Conservation (phyloP, 2,888 invertebrate species). For the Thecocarcelia acutangulata region DNA sequence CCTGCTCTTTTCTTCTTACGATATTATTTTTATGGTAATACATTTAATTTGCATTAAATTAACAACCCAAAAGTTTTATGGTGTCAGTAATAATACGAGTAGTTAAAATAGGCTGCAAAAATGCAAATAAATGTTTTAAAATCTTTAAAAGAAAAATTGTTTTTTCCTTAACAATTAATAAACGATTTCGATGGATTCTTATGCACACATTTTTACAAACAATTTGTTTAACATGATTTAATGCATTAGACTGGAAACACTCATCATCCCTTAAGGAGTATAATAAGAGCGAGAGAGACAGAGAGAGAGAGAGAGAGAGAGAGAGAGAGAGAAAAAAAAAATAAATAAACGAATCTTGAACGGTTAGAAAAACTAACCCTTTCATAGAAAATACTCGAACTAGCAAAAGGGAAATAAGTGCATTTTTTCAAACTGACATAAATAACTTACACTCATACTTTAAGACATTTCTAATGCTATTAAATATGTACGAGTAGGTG, state of each 20-base stretch:
- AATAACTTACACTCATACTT: slow-evolving; percentile 41
- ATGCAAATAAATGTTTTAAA: no score
- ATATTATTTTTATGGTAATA: neutral
- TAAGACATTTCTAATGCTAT: neutral
- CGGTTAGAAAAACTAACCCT: slow-evolving; percentile 52
- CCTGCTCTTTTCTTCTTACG: neutral
- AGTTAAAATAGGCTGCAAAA: neutral
- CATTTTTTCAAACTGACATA: slow-evolving; percentile 61
- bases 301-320: slow-evolving; percentile 3
- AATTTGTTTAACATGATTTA: slow-evolving; percentile 49
- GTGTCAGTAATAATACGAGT: no score
- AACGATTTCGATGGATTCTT: slow-evolving; percentile 33
- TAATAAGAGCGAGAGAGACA: slow-evolving; percentile 7
- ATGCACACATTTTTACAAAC: slow-evolving; percentile 28
- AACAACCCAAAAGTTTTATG: no score
- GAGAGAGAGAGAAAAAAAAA: neutral
- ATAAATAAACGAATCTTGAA: slow-evolving; percentile 26
- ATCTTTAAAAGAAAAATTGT: neutral
- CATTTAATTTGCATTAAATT: neutral
- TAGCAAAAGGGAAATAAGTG: slow-evolving; percentile 47
- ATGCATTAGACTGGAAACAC: slow-evolving; percentile 64
- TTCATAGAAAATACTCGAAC: slow-evolving; percentile 25
- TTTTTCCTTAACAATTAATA: neutral
- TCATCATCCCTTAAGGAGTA: slow-evolving; percentile 52
- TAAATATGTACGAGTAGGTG: neutral